Base-by-base conservation (phyloP, 2,797 vertebrate genomes). In the Helarctos malayanus region DNA sequence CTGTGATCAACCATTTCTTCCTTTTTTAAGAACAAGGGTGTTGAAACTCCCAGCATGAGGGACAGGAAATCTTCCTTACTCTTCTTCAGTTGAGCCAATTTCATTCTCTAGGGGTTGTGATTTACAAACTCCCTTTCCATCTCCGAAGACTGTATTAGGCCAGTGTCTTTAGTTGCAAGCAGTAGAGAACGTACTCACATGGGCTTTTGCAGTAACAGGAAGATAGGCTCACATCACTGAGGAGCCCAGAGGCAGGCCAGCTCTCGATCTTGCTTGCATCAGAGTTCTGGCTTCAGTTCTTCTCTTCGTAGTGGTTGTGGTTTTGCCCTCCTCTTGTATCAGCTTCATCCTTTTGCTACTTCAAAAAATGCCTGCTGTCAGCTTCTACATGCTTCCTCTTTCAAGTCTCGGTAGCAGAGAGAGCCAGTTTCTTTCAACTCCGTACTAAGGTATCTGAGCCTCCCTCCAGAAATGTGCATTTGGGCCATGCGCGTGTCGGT, bases 331-430 rank as follows among this genome's bases (percentile, higher is more conserved):
- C 19, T 61, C 71, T 76, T 52, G 3, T 84, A 41, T 80, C 56
- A 79, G 32, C 56, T 91, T 69, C 35, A 38, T 84, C 56, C 78
- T 81, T 89, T 49, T 23, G 35, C 82, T 89, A 89, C 75, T 84
- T 84, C 32, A 65, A 19, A 87, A 82, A 45, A 83, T 25, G 10
- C 35, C 41, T 85, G 35, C 45, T 68, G 29, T 59, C 52, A 38
- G 56, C 57, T 71, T 13, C 21, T 32, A 45, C n/a, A 7, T 47
- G 41, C 25, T 54, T 76, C 15, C 10, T 9, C 21, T 91, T 78
- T 80, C 45, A 69, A 25, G 57, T 45, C n/a, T 19, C 41, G 71
- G 41, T 61, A 47, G 61, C 4, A 4, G 32, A 38, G n/a, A 93
- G 41, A 79, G 41, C 49, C 8, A 6, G 9, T 21, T 65, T 87